Conservation (phyloP, 2,113 vertebrate genomes). For the Notothenia coriiceps region DNA sequence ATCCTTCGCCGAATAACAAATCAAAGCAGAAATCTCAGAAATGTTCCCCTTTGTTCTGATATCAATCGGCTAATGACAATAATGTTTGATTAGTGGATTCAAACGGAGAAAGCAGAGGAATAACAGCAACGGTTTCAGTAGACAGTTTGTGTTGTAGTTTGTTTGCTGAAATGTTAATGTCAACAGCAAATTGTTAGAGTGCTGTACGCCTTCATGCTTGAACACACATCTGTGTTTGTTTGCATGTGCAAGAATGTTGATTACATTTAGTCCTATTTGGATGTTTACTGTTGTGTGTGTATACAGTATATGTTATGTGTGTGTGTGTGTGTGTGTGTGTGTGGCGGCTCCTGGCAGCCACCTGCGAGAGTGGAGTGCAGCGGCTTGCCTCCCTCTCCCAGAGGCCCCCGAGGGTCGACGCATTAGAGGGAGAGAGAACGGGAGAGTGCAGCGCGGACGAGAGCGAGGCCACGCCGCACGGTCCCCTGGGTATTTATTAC, state of each 20-base stretch:
- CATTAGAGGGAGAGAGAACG: constrained; percentile 81
- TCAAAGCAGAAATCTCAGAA: not conserved
- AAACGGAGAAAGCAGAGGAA: constrained; percentile 15
- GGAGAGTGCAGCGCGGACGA: constrained; percentile 73
- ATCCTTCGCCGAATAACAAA: not conserved
- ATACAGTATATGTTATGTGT: constrained; percentile 41
- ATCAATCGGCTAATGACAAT: not conserved
- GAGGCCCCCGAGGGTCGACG: constrained; percentile 79
- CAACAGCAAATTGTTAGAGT: constrained; percentile 55
- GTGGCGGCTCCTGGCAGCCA: constrained; percentile 73
- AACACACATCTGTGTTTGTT: constrained; percentile 62
- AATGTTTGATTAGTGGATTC: not conserved
- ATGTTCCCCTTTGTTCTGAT: not conserved
- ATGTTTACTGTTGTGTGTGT: constrained; percentile 64
- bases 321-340: constrained; percentile 27
- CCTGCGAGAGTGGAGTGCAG: constrained; percentile 77
- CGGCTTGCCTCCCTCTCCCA: constrained; percentile 68
- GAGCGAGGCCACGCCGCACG: constrained; percentile 80
- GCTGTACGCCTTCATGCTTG: constrained; percentile 26
- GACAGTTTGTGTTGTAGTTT: constrained; percentile 38
- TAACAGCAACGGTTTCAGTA: not conserved
- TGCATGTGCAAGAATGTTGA: constrained; percentile 63
- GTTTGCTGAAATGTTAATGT: constrained; percentile 46
- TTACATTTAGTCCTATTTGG: constrained; percentile 62
- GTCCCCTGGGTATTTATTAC: constrained; percentile 88